phyloP scores from a whole-genome alignment of 2,113 vertebrate species.

The Bolborhynchus lineola region DNA sequence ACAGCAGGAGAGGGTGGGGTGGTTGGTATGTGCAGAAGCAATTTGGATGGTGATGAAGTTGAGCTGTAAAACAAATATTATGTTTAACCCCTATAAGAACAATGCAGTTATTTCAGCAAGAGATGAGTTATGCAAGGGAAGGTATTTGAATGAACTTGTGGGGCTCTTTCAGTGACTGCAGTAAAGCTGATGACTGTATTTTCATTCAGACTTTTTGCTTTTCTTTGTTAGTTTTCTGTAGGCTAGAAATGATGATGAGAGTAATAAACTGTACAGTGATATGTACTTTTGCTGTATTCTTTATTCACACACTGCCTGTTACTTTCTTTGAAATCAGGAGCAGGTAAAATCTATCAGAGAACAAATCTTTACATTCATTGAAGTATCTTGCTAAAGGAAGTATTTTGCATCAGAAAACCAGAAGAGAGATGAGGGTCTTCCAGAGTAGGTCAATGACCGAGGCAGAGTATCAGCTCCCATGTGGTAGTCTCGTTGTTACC shows the following conservation, averaged over 20 bases:
- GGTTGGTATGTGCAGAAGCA: not conserved
- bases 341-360: not conserved
- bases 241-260: not conserved
- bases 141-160: not conserved
- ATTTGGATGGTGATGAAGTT: not conserved
- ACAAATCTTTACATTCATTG: not conserved
- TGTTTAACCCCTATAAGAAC: not conserved
- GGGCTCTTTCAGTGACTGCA: not conserved
- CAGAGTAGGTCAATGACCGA: not conserved
- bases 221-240: not conserved
- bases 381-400: not conserved
- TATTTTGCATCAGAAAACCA: not conserved
- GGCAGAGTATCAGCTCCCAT: not conserved
- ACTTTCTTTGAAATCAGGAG: not conserved
- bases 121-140: not conserved
- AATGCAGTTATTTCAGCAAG: not conserved
- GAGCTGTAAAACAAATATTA: not conserved
- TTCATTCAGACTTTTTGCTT: not conserved
- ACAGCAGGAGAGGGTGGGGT: not conserved
- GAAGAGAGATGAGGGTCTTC: not conserved
- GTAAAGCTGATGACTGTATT: not conserved
- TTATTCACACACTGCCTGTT: not conserved
- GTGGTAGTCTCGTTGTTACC: not conserved
- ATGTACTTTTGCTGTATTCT: not conserved
- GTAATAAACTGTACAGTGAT: not conserved